Conservation (phyloP, 2,888 invertebrate genomes). For the Blera fallax region DNA sequence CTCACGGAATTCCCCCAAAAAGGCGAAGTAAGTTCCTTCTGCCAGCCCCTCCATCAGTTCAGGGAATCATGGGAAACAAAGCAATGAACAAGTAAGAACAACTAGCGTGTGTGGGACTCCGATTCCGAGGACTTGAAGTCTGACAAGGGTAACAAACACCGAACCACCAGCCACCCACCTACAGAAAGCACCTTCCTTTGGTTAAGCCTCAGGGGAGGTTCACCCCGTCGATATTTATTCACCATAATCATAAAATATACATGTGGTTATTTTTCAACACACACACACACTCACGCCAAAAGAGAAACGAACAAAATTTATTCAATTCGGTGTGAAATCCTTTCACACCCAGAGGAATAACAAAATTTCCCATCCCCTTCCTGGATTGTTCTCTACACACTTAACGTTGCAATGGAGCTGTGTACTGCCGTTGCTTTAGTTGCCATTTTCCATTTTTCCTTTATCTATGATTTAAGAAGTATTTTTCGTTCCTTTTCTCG, state of each 20-base stretch:
- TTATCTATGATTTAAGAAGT: conserved; percentile 47
- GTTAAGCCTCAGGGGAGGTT: conserved; percentile 35
- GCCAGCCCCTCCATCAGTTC: neutral
- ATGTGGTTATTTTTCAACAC: conserved; percentile 61
- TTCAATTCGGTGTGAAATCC: conserved; percentile 70
- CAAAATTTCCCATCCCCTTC: conserved; percentile 28
- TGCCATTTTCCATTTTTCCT: conserved; percentile 32
- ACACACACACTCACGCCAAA: neutral
- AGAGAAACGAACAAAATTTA: conserved; percentile 44
- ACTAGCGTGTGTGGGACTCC: neutral
- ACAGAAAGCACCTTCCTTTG: conserved; percentile 33
- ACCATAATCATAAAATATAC: conserved; percentile 63
- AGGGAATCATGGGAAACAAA: conserved; percentile 4
- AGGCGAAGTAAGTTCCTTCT: neutral
- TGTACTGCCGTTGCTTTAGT: conserved; percentile 30
- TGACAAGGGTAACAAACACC: neutral
- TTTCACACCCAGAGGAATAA: conserved; percentile 55
- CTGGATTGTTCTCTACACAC: neutral
- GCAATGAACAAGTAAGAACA: neutral
- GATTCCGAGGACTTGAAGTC: neutral
- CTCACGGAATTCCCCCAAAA: conserved; percentile 8
- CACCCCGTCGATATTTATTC: conserved; percentile 58
- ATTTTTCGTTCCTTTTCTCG: neutral
- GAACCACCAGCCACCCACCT: neutral
- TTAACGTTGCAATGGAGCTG: neutral